These are phyloP conservation scores for Morinoia aosen DNA, from an alignment of 2,888 invertebrate species.

Conservation along the genomic window DNA sequence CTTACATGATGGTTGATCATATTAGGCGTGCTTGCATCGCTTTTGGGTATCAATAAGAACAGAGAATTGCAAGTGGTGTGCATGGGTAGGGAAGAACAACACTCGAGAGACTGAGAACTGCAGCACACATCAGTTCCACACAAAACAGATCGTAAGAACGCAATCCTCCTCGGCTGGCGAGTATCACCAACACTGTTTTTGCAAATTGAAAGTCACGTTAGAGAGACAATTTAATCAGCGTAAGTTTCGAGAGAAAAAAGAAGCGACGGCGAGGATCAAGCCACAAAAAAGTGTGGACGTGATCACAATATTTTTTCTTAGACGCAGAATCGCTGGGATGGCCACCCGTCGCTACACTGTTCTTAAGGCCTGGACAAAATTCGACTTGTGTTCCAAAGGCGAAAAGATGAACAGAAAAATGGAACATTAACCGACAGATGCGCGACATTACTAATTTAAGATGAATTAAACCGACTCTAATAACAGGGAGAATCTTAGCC, in stretches of 20 bases:
- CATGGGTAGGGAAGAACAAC: background rate
- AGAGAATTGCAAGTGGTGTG: background rate
- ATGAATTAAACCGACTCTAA: background rate
- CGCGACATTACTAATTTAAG: background rate
- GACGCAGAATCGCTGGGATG: background rate
- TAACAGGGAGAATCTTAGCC: background rate
- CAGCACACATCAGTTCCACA: background rate
- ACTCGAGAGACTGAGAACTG: background rate
- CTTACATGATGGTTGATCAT: background rate
- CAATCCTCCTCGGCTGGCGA: background rate
- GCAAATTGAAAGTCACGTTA: conserved; percentile 32
- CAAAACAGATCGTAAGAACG: background rate
- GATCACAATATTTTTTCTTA: conserved; percentile 22
- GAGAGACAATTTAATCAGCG: conserved; percentile 31
- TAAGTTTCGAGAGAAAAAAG: conserved; percentile 7
- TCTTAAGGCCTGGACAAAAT: background rate
- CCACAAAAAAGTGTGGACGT: background rate
- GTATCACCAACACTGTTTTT: background rate
- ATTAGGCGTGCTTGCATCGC: background rate
- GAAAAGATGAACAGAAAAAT: background rate
- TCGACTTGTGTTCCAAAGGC: background rate
- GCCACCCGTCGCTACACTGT: background rate
- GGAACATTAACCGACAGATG: background rate
- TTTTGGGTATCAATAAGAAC: background rate
- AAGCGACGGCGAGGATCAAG: conserved; percentile 16